Evolutionary conservation across 2,888 invertebrate genomes (phyloP), one percentile per base, ranked within the genome.

Genomic region (Drosophila austrosaltans): DNA sequence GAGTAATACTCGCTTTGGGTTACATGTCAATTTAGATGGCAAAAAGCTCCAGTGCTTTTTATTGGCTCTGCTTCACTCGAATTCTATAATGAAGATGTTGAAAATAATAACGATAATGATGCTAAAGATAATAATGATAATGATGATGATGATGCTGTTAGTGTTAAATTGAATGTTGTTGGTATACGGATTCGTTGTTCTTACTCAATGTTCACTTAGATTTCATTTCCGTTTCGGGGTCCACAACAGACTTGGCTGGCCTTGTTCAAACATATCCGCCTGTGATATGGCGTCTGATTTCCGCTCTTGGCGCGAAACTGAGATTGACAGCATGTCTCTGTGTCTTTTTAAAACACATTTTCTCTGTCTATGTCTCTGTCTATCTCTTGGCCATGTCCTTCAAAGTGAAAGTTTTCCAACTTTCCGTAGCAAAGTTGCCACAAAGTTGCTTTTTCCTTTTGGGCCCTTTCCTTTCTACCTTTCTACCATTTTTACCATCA

Each of bases 211-310:
- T 76, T 77, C 78, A 73, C 76, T 73, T 76, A 69, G 74, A 76
- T 70, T 75, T 72, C 75, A 81, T 81, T 83, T 85, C 82, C 82
- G 81, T 48, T 48, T 48, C 22, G 44, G 22, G 22, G 4, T 40
- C 40, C n/a, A 40, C 40, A 48, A 48, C 36, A 20, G 56, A 10
- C 69, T 16, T 16, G 16, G 16, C 16, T 75, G 71, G 71, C 65
- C 72, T 63, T 82, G 82, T 85, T 75, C 62, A 70, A 36, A 71
- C 79, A 79, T 66, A 76, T 82, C 83, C 82, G 81, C 65, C 66
- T 69, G 22, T 48, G 81, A 83, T 86, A 83, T 82, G 81, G 86
- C 86, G 79, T 77, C 83, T 76, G 82, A 83, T 83, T 86, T 83
- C 83, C 82, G 86, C 66, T 79, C 68, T 76, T 22, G 44, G 53